phyloP scores from a whole-genome alignment of 2,888 invertebrate species.

The Harpagoxenus sublaevis region DNA sequence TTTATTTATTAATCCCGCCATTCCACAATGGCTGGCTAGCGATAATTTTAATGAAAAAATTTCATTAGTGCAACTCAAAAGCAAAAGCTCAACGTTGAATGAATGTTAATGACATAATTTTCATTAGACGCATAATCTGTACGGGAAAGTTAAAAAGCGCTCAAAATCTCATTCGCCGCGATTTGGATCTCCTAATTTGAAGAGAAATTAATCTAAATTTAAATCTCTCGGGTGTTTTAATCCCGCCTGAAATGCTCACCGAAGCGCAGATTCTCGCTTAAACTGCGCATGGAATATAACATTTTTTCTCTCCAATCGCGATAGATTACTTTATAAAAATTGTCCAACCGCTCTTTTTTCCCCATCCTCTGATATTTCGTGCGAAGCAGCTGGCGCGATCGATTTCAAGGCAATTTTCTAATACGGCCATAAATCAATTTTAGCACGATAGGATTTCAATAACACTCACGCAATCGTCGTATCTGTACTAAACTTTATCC shows the following conservation, averaged over 20 bases:
- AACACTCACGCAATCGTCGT: conserved; percentile 48
- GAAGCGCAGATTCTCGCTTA: conserved; percentile 1
- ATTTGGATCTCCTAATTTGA: conserved; percentile 47
- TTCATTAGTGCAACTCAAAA: conserved; percentile 27
- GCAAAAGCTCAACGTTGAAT: conserved; percentile 24
- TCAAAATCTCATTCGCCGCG: conserved; percentile 42
- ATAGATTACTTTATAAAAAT: conserved; percentile 48
- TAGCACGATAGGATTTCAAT: conserved; percentile 42
- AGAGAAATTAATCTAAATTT: conserved; percentile 48
- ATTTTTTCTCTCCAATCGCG: conserved; percentile 18
- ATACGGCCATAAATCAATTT: conserved; percentile 46
- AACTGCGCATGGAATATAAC: conserved; percentile 14
- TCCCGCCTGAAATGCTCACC: conserved; percentile 3
- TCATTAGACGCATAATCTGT: conserved; percentile 22
- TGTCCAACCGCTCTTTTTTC: neutral
- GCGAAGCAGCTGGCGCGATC: conserved; percentile 34
- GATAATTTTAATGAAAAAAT: conserved; percentile 23
- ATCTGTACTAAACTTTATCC: conserved; percentile 22
- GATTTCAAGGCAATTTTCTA: conserved; percentile 54
- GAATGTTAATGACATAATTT: conserved; percentile 48
- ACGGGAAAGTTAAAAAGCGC: conserved; percentile 25
- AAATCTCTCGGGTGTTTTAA: conserved; percentile 46
- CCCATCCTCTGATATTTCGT: conserved; percentile 24
- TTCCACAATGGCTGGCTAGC: neutral
- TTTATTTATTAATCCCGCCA: conserved; percentile 26